phyloP scores from a whole-genome alignment of 2,888 invertebrate species.

The Alloplasta piceator region DNA sequence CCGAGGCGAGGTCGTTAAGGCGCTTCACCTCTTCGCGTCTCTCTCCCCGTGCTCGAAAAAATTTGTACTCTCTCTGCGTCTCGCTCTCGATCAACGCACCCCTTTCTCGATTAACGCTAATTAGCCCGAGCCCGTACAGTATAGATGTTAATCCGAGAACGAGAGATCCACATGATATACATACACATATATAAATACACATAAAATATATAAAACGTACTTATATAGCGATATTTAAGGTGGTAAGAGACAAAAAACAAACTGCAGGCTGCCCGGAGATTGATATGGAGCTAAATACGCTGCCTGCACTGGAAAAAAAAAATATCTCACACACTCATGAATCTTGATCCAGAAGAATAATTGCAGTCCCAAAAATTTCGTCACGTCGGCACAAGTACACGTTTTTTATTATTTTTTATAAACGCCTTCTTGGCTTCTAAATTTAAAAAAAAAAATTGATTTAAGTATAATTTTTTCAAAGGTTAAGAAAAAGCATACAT shows the following conservation, averaged over 20 bases:
- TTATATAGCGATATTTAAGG: neutral
- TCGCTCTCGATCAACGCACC: slow-evolving; percentile 19
- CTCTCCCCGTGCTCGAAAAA: slow-evolving; percentile 49
- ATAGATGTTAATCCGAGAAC: slow-evolving; percentile 59
- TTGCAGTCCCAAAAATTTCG: too few species aligned
- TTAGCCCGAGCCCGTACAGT: slow-evolving; percentile 53
- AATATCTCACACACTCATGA: too few species aligned
- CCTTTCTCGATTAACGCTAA: slow-evolving; percentile 60
- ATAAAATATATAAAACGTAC: too few species aligned
- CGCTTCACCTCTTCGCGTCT: slow-evolving; percentile 13
- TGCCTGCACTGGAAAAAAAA: too few species aligned
- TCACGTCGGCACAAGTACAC: too few species aligned
- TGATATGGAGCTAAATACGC: slow-evolving; percentile 40
- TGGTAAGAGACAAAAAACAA: slow-evolving; percentile 14
- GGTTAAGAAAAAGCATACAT: too few species aligned
- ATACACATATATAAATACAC: neutral
- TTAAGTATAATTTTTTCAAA: too few species aligned
- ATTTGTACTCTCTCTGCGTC: slow-evolving; percentile 25
- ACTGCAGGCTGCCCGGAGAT: slow-evolving; percentile 31
- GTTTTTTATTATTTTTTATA: too few species aligned
- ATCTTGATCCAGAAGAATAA: too few species aligned
- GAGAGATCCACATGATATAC: slow-evolving; percentile 41
- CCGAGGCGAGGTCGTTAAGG: slow-evolving; percentile 55
- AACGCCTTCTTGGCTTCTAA: too few species aligned
- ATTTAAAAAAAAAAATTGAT: too few species aligned